A percentile compares a stretch with the other conserved stretches of the same genome.
Conservation (phyloP, 1,140 invertebrate species). For the Anastrepha ludens region DNA sequence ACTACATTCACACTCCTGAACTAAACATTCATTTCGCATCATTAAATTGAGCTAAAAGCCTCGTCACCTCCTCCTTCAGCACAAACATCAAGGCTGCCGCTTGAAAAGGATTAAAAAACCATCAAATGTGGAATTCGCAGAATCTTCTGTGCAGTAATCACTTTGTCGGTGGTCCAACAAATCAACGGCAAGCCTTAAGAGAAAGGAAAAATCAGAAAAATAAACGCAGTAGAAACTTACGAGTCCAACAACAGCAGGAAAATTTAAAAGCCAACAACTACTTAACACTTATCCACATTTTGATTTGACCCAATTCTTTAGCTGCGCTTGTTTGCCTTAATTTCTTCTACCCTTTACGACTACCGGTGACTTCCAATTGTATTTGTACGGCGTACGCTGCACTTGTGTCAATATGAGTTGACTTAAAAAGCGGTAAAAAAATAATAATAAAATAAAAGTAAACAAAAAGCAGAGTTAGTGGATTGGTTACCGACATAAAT, state of each 20-base stretch:
- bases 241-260: background rate
- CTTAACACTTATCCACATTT: slow-evolving; percentile 34
- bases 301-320: slow-evolving; percentile 32
- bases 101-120: slow-evolving; percentile 4
- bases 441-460: background rate
- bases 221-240: background rate
- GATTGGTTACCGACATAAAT: background rate
- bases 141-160: slow-evolving; percentile 27
- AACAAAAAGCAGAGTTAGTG: background rate
- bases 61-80: background rate
- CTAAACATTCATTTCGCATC: background rate
- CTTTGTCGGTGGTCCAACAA: slow-evolving; percentile 36
- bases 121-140: slow-evolving; percentile 13
- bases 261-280: background rate
- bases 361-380: background rate
- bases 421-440: slow-evolving; percentile 8
- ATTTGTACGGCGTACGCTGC: background rate
- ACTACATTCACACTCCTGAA: background rate
- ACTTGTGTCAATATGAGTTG: slow-evolving; percentile 14
- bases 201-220: background rate
- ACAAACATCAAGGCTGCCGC: slow-evolving; percentile 7
- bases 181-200: background rate
- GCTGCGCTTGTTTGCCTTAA: background rate
- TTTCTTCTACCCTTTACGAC: background rate
- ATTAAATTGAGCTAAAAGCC: background rate